Conservation (phyloP, 2,888 invertebrate genomes). For the Tetragnatha montana region DNA sequence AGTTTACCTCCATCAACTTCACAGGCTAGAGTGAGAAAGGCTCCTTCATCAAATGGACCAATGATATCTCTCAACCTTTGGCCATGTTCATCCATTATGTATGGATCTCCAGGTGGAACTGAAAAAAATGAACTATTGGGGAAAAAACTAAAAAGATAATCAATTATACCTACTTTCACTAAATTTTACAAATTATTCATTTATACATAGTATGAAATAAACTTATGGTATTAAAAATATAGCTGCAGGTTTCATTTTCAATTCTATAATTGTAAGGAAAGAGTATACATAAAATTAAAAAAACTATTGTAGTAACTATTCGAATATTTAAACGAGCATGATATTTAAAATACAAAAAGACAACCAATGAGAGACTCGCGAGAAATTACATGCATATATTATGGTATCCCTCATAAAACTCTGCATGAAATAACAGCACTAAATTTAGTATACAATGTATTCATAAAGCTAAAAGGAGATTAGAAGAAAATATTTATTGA, state of each 20-base stretch:
- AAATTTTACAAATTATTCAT: not conserved
- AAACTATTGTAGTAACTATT: too few relatives aligned
- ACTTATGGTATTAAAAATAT: not conserved
- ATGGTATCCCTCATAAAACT: too few relatives aligned
- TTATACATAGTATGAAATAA: not conserved
- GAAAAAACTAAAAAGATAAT: too few relatives aligned
- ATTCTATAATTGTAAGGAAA: not conserved
- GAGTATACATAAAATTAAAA: not conserved
- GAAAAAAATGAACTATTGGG: not conserved
- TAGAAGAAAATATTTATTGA: too few relatives aligned
- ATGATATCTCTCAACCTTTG: slow-evolving; percentile 72
- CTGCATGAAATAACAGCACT: too few relatives aligned
- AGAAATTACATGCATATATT: too few relatives aligned
- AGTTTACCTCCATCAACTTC: slow-evolving; percentile 72
- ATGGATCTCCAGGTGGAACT: slow-evolving; percentile 72
- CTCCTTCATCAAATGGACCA: slow-evolving; percentile 73
- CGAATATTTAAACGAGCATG: too few relatives aligned
- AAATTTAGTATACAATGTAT: too few relatives aligned
- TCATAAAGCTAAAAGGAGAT: too few relatives aligned
- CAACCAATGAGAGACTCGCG: too few relatives aligned
- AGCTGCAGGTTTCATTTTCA: not conserved
- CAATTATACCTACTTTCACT: not conserved
- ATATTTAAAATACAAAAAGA: too few relatives aligned
- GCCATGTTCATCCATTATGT: slow-evolving; percentile 73
- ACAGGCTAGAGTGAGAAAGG: slow-evolving; percentile 71